A percentile compares a stretch with the other conserved stretches of the same genome.
Evolutionary conservation across 2,888 invertebrate genomes (phyloP).

Genomic region (Pediacus dermestoides): DNA sequence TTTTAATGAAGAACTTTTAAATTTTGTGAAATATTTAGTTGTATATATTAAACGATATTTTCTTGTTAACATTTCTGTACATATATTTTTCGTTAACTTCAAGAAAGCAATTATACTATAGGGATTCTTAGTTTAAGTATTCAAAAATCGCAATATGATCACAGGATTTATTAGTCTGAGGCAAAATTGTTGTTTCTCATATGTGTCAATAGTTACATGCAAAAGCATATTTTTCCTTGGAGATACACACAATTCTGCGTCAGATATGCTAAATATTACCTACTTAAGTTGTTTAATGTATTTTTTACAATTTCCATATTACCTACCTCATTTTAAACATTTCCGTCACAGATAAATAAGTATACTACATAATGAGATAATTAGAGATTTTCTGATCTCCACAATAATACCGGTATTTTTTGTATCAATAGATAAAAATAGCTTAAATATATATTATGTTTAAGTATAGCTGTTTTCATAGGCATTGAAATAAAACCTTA

Average conservation of each 20-base stretch:
- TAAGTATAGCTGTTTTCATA: conserved; percentile 40
- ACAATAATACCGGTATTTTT: conserved; percentile 41
- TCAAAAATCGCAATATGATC: no score
- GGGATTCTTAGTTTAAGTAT: no score
- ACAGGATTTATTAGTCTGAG: no score
- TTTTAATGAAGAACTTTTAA: conserved; percentile 28
- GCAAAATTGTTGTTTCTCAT: no score
- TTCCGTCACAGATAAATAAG: conserved; percentile 20
- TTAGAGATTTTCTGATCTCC: conserved; percentile 35
- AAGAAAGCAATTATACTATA: no score
- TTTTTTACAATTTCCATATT: conserved; percentile 36
- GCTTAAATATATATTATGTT: conserved; percentile 27
- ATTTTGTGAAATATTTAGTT: conserved; percentile 37
- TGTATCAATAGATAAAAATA: conserved; percentile 40
- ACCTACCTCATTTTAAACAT: conserved; percentile 39
- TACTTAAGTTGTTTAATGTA: no score
- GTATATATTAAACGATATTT: conserved; percentile 35
- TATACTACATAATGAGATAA: conserved; percentile 22
- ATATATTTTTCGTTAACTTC: no score
- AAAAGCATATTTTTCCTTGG: no score
- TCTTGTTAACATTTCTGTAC: conserved; percentile 37
- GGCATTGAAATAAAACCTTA: conserved; percentile 20
- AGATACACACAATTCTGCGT: no score
- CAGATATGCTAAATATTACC: no score
- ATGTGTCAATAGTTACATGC: no score